Evolutionary conservation across 2,797 vertebrate genomes (phyloP).

Genomic region (Argyrosomus regius): DNA sequence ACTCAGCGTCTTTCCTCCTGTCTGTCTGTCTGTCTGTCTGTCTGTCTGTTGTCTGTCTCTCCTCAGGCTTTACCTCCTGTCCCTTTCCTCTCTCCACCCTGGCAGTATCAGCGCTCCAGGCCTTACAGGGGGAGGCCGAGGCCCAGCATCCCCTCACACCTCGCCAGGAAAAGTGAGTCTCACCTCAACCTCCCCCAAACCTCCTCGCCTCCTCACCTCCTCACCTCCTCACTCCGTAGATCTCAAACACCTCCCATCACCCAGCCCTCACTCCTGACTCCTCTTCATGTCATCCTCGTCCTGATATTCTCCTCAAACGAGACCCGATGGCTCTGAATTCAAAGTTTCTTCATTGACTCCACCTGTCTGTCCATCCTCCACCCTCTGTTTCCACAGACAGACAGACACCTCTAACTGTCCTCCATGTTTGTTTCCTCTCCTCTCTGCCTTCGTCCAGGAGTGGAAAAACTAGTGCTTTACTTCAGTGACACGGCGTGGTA

Average conservation of each 20-base stretch:
- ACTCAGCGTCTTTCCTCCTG: background rate
- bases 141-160: slow-evolving; percentile 82
- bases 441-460: slow-evolving; percentile 92
- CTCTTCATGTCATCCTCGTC: background rate
- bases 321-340: too few species aligned
- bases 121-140: slow-evolving; percentile 76
- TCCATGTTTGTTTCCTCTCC: slow-evolving; percentile 81
- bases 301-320: background rate
- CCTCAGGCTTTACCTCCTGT: slow-evolving; percentile 92
- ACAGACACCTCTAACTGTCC: slow-evolving; percentile 39
- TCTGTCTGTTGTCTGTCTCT: slow-evolving; percentile 37
- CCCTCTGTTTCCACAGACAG: too few species aligned
- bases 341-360: too few species aligned
- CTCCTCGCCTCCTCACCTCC: background rate
- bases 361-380: too few species aligned
- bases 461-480: slow-evolving; percentile 98
- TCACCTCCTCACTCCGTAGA: background rate
- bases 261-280: background rate
- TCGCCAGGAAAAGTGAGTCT: slow-evolving; percentile 95
- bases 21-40: background rate
- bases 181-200: background rate
- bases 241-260: background rate
- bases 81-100: slow-evolving; percentile 95
- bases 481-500: slow-evolving; percentile 99
- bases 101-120: slow-evolving; percentile 93